These are phyloP conservation scores for Saxidomus purpurata DNA, from an alignment of 1,140 invertebrate genomes.

Conservation along the genomic window DNA sequence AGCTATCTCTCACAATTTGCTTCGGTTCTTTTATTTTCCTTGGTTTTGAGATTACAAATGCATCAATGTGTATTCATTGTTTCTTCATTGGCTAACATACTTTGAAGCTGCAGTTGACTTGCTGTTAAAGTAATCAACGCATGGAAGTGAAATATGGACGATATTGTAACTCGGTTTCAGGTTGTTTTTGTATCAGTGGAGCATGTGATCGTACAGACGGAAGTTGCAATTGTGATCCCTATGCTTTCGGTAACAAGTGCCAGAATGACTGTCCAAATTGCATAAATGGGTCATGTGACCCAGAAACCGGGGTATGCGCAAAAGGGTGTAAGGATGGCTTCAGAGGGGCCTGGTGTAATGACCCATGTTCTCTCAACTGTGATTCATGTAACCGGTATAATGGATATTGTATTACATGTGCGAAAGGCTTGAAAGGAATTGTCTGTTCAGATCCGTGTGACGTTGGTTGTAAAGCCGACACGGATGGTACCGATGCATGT, in stretches of 20 bases:
- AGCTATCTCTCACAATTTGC: no score
- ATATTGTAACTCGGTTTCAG: neutral
- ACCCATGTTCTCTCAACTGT: neutral
- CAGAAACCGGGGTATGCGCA: neutral
- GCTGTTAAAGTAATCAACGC: no score
- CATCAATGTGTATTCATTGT: no score
- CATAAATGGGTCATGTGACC: neutral
- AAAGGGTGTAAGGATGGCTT: neutral
- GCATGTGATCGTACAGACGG: neutral
- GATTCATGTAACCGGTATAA: conserved; percentile 21
- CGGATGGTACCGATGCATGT: neutral
- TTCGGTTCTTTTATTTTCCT: no score
- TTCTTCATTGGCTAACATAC: no score
- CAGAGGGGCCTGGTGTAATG: neutral
- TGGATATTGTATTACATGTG: conserved; percentile 34
- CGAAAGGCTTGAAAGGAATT: conserved; percentile 16
- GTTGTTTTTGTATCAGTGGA: conserved; percentile 4
- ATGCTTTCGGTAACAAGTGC: conserved; percentile 10
- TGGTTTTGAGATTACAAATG: no score
- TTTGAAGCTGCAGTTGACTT: no score
- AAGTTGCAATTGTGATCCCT: neutral
- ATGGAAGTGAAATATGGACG: no score
- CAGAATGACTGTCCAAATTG: neutral
- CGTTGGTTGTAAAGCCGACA: neutral
- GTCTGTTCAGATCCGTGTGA: neutral